Base-by-base conservation (phyloP, 2,113 vertebrate species). In the Halcyon malimbica region DNA sequence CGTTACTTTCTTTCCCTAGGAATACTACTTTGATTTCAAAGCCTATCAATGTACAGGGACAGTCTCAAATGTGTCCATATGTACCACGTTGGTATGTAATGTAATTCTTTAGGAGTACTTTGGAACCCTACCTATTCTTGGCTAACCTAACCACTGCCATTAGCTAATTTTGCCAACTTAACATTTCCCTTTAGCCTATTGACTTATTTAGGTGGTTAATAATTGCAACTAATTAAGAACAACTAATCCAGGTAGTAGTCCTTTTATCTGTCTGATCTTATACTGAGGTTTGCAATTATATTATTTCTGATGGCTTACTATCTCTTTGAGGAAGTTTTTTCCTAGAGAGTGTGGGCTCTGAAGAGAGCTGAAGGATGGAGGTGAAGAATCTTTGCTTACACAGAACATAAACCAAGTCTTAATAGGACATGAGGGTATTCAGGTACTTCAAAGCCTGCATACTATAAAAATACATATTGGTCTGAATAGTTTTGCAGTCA, bases 251-350 rank as follows among this genome's bases (percentile, higher is more conserved):
- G 10, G n/a, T 9, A 67, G 5, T 8, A 82, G 5, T 19, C 16
- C 35, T 62, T 69, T 90, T 70, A 41, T 24, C 17, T 65, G 9
- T 4, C n/a, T 0, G 0, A 35, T 25, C n/a, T 70, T 18, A 16
- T 11, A 13, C 12, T 48, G 63, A 75, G 1, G 4, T 67, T 92
- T 77, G 23, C 25, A 1, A 2, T 46, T 33, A 35, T 31, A 25
- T 69, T 71, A 29, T 60, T 86, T 73, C 70, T 74, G 9, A 20
- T 67, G 41, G 2, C 5, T 85, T 63, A 9, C 2, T 76, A 2
- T 33, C 18, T 64, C 57, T 71, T 51, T 51, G 35, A 62, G 37
- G 70, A 63, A 16, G 4, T n/a, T 24, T 81, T 70, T 89, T 35
- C 31, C 5, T 73, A 56, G 19, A 51, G 7, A 51, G 5, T 48